Evolutionary conservation across 2,797 vertebrate genomes (phyloP).

Genomic region (Salarias fasciatus): DNA sequence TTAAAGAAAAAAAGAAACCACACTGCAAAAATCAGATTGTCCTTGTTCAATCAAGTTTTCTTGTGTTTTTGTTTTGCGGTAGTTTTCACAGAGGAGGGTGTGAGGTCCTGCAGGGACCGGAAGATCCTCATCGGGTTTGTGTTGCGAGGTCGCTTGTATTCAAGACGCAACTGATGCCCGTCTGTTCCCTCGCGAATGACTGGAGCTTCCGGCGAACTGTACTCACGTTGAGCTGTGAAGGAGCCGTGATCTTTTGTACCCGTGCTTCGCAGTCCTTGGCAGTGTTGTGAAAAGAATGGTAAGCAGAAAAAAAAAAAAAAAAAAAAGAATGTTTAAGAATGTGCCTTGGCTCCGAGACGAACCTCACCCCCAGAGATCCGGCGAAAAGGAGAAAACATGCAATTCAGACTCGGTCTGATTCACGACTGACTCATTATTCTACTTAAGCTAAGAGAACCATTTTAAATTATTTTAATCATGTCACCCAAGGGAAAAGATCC

Average conservation of each 20-base stretch:
- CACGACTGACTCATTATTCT: constrained; percentile 28
- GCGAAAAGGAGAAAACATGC: neutral
- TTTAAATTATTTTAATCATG: constrained; percentile 12
- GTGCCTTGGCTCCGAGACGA: constrained; percentile 13
- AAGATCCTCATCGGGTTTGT: neutral
- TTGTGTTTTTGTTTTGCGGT: neutral
- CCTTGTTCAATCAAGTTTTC: neutral
- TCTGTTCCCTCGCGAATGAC: constrained; percentile 26
- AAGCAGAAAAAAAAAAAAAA: too few species aligned
- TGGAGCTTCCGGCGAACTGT: constrained; percentile 21
- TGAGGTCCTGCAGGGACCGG: neutral
- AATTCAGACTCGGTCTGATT: constrained; percentile 18
- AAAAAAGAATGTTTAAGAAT: neutral
- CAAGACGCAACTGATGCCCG: constrained; percentile 4
- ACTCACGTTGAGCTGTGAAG: constrained; percentile 1
- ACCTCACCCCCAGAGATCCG: neutral
- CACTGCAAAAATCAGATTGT: too few species aligned
- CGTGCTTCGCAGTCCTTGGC: neutral
- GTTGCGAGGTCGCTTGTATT: constrained; percentile 13
- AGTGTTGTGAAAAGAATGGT: neutral
- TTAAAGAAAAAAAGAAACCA: too few species aligned
- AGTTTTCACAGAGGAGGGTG: neutral
- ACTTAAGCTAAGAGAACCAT: constrained; percentile 1
- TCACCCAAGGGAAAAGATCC: neutral
- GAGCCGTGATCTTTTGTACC: neutral